Evolutionary conservation across 2,113 vertebrate genomes (phyloP), one percentile per base, ranked within the genome.

Genomic region (Phainopepla nitens): DNA sequence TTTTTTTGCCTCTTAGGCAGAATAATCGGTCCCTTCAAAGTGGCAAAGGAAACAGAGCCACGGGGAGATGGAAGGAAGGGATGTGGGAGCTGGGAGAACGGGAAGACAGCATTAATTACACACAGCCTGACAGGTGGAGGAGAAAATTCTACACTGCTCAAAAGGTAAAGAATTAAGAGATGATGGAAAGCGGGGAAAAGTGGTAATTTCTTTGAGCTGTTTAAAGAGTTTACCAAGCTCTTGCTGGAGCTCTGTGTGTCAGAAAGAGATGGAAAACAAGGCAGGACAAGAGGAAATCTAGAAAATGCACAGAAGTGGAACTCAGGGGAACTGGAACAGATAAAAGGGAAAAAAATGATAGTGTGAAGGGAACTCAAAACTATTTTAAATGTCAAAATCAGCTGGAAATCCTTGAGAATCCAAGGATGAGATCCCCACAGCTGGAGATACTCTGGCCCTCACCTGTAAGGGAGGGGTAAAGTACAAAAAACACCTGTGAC

Each of bases 21-120:
- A 94, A 87, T 33, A 91, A 89, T 80, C 1, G 0, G 27, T 71
- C 60, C 36, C 53, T 56, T 56, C 76, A 69, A 54, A 33, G 14
- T 7, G 14, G 53, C 50, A 29, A 12, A 86, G 87, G 92, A 51
- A 91, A 13, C 2, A 27, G 58, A 71, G 87, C 13, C 57, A 4
- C 2, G 53, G 76, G 36, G 89, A 66, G 85, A 29, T 19, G 76
- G 90, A 35, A 91, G 87, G 87, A 19, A 69, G 19, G 35, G 90
- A 5, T 42, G 87, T 69, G 87, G 87, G 94, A 91, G 92, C 83
- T 47, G 76, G 81, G 49, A 54, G 94, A 82, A 45, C 1, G 23
- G 82, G 79, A 73, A 73, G 66, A 56, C 83, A 93, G 71, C 71
- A 35, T 79, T 82, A 94, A 94, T 94, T 80, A 86, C 90, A 86